phyloP scores from a whole-genome alignment of 2,113 vertebrate species.

The Paradisaea rubra region DNA sequence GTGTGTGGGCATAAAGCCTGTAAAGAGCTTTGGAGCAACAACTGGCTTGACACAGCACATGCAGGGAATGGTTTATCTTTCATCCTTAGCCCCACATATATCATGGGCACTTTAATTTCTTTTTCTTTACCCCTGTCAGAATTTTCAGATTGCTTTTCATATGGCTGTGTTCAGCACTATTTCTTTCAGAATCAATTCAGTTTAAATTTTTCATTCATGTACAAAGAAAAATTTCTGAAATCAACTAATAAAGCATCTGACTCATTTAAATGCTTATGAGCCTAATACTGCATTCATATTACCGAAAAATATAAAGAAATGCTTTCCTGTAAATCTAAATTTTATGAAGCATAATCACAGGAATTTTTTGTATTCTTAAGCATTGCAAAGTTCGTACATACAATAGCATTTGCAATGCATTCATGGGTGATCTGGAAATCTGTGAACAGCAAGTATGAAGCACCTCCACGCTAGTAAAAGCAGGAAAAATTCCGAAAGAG shows the following conservation, averaged over 20 bases:
- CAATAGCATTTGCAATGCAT: not conserved
- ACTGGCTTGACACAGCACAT: not conserved
- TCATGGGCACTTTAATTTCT: not conserved
- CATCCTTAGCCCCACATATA: not conserved
- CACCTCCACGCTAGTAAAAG: not conserved
- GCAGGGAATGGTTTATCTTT: constrained; percentile 16
- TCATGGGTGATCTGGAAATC: not conserved
- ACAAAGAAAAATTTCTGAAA: not conserved
- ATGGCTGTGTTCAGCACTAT: not conserved
- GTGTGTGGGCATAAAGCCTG: constrained; percentile 49
- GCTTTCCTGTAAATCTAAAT: not conserved
- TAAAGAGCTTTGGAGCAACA: constrained; percentile 49
- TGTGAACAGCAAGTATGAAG: not conserved
- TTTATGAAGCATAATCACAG: not conserved
- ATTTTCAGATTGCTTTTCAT: constrained; percentile 29
- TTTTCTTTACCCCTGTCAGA: not conserved
- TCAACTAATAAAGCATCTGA: not conserved
- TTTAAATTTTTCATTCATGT: constrained; percentile 8
- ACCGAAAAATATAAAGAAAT: not conserved
- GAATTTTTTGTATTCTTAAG: not conserved
- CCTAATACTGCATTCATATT: not conserved
- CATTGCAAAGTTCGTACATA: not conserved
- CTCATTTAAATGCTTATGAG: constrained; percentile 15
- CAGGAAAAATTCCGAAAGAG: not conserved
- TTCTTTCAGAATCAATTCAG: not conserved